A percentile compares a stretch with the other conserved stretches of the same genome.
phyloP scores from a whole-genome alignment of 37 sponge, comb jelly and placozoan genomes.

The Theonella swinhoei region DNA sequence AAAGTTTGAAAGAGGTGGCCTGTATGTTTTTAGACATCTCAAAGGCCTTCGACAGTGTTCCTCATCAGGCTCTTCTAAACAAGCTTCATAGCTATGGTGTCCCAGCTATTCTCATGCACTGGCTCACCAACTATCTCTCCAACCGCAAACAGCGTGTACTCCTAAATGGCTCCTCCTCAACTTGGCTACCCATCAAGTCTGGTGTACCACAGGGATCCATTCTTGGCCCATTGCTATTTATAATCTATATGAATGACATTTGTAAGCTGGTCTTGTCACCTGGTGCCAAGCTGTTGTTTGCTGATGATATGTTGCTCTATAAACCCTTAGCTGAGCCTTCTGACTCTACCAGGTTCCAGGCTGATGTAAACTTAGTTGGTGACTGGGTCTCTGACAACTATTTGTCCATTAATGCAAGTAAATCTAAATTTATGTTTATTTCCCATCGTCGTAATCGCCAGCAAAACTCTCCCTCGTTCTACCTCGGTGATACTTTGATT shows the following conservation, averaged over 20 bases:
- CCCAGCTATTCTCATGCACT: background rate
- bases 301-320: conserved; percentile 3
- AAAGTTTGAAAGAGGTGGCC: background rate
- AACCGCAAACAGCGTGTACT: background rate
- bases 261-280: background rate
- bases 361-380: background rate
- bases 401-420: background rate
- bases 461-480: background rate
- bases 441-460: no score
- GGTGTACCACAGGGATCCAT: background rate
- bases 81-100: background rate
- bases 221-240: background rate
- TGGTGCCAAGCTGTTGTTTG: background rate
- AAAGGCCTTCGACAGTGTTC: background rate
- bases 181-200: background rate
- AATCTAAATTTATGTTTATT: conserved; percentile 3
- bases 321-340: background rate
- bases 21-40: background rate
- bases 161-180: background rate
- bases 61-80: background rate
- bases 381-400: background rate
- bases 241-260: background rate
- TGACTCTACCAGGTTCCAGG: background rate
- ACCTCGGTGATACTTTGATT: background rate
- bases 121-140: background rate